Evolutionary conservation across 2,888 invertebrate species (phyloP).

Genomic region (Cerceris ruficornis): DNA sequence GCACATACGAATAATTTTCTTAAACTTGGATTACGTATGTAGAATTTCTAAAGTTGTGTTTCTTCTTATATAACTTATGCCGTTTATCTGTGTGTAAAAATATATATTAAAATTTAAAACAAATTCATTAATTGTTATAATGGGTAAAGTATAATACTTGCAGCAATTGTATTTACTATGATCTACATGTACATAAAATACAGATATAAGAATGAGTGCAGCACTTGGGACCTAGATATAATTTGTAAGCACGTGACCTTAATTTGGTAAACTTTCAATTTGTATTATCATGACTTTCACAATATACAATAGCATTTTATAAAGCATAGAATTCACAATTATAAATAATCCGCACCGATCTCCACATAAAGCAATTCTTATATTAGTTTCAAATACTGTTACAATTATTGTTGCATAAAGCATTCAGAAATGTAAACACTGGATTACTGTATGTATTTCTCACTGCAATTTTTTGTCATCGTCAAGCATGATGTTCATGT

Average conservation of each 20-base stretch:
- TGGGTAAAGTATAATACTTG: slow-evolving; percentile 9
- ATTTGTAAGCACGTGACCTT: slow-evolving; percentile 11
- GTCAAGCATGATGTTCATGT: neutral
- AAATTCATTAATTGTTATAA: slow-evolving; percentile 9
- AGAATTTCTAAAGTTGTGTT: too few relatives aligned
- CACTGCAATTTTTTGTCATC: neutral
- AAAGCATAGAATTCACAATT: slow-evolving; percentile 10
- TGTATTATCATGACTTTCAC: neutral
- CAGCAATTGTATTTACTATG: slow-evolving; percentile 7
- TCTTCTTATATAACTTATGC: too few relatives aligned
- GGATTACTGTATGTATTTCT: neutral
- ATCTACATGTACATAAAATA: slow-evolving; percentile 19
- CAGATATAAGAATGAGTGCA: slow-evolving; percentile 8
- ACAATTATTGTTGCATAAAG: neutral
- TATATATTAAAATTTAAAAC: slow-evolving; percentile 1
- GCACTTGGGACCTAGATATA: slow-evolving; percentile 34
- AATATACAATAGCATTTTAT: slow-evolving; percentile 2
- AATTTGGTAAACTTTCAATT: slow-evolving; percentile 1
- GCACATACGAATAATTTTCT: too few relatives aligned
- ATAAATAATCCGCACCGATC: neutral
- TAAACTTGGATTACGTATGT: too few relatives aligned
- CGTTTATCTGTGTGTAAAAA: too few relatives aligned
- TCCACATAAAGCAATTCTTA: neutral
- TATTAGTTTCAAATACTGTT: neutral
- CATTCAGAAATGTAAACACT: neutral